These are phyloP conservation scores for Trichonephila clavata DNA, from an alignment of 1,140 invertebrate genomes.

Conservation along the genomic window DNA sequence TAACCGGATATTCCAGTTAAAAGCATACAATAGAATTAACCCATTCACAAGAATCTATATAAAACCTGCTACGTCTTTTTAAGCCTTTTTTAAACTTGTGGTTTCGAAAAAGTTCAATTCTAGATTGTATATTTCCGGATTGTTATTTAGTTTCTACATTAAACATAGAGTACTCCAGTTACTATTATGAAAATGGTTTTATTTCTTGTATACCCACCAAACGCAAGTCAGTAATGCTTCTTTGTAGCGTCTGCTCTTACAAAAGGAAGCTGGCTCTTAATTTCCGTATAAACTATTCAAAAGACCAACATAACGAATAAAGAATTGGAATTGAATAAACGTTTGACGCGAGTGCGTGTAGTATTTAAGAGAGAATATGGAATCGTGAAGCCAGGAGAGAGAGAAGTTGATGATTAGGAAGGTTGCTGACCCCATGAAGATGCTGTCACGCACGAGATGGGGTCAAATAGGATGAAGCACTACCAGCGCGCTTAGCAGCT, in stretches of 20 bases:
- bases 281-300: neutral
- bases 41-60: too few relatives aligned
- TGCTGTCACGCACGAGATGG: slow-evolving; percentile 59
- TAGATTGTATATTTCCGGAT: too few relatives aligned
- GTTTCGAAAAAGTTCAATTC: too few relatives aligned
- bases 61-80: too few relatives aligned
- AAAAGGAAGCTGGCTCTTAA: neutral
- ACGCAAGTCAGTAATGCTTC: neutral
- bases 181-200: neutral
- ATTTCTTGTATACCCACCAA: neutral
- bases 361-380: slow-evolving; percentile 33
- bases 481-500: slow-evolving; percentile 20
- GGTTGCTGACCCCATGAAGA: slow-evolving; percentile 45
- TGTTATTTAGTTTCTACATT: too few relatives aligned
- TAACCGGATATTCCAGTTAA: too few relatives aligned
- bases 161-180: too few relatives aligned
- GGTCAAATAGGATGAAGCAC: slow-evolving; percentile 55
- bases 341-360: slow-evolving; percentile 4
- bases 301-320: neutral
- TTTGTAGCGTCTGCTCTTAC: neutral
- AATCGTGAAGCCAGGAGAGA: neutral
- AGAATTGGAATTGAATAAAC: neutral
- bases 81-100: too few relatives aligned
- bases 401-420: slow-evolving; percentile 47
- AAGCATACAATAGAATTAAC: too few relatives aligned